Percentiles rank a stretch among this genome's conserved stretches.
These are phyloP conservation scores for Columba livia DNA, from an alignment of 2,113 vertebrate species.

Conservation along the genomic window DNA sequence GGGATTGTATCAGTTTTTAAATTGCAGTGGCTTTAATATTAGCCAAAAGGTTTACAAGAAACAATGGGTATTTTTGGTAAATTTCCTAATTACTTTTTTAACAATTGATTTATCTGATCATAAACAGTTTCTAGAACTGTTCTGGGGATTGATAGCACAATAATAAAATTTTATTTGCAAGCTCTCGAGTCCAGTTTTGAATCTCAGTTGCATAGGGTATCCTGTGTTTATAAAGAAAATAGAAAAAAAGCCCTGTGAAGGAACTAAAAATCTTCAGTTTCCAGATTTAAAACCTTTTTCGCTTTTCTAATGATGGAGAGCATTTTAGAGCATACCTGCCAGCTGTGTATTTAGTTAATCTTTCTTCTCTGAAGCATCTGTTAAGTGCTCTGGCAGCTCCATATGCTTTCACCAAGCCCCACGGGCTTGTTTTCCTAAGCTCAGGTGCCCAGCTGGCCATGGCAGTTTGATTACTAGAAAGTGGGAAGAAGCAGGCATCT, in stretches of 20 bases:
- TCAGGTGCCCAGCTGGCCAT: conserved; percentile 20
- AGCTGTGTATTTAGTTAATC: not conserved
- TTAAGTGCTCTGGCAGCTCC: conserved; percentile 27
- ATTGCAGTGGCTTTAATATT: not conserved
- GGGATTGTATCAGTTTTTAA: not conserved
- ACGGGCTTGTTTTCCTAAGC: not conserved
- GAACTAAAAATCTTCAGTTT: not conserved
- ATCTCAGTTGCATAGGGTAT: not conserved
- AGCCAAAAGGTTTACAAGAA: not conserved
- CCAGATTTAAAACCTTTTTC: not conserved
- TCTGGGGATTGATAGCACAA: not conserved
- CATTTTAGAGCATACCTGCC: not conserved
- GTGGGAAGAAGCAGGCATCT: not conserved
- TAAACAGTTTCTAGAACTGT: not conserved
- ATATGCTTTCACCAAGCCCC: conserved; percentile 42
- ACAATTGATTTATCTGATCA: not conserved
- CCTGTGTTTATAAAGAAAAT: not conserved
- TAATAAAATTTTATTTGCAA: not conserved
- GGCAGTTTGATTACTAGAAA: conserved; percentile 30
- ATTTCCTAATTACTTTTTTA: not conserved
- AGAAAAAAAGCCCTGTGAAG: not conserved
- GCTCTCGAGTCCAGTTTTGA: not conserved
- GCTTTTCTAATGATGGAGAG: not conserved
- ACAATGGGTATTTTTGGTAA: not conserved
- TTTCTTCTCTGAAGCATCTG: conserved; percentile 2